Conservation (phyloP, 2,888 invertebrate species). For the Lampropteryx suffumata region DNA sequence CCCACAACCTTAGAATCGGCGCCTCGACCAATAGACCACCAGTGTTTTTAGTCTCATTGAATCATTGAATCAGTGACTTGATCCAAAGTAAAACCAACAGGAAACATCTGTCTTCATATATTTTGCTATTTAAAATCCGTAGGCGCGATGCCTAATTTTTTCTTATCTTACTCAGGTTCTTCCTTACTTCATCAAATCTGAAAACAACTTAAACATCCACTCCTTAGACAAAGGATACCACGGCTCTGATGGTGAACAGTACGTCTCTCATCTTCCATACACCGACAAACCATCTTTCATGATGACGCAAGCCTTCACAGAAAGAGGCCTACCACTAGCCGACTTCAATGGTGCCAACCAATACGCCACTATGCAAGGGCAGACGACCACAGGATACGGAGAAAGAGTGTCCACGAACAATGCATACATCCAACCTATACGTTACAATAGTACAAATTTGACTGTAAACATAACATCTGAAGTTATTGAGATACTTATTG, state of each 20-base stretch:
- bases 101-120: too few species aligned
- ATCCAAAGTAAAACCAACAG: too few species aligned
- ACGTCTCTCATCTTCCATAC: constrained; percentile 83
- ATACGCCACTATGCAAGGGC: constrained; percentile 82
- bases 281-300: constrained; percentile 80
- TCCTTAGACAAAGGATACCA: constrained; percentile 80
- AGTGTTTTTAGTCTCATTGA: too few species aligned
- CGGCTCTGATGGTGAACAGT: constrained; percentile 82
- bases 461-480: constrained; percentile 75
- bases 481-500: constrained; percentile 80
- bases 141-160: too few species aligned
- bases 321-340: constrained; percentile 80
- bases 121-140: too few species aligned
- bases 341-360: constrained; percentile 82
- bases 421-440: constrained; percentile 86
- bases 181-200: constrained; percentile 86
- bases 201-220: constrained; percentile 80
- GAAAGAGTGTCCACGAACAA: constrained; percentile 83
- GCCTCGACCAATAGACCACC: too few species aligned
- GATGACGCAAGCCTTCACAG: constrained; percentile 80
- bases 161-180: constrained; percentile 63
- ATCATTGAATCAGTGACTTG: too few species aligned
- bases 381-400: constrained; percentile 80
- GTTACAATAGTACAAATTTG: constrained; percentile 77
- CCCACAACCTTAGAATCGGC: too few species aligned